Conservation (phyloP, 2,888 invertebrate genomes). For the Petrolisthes manimaculis region DNA sequence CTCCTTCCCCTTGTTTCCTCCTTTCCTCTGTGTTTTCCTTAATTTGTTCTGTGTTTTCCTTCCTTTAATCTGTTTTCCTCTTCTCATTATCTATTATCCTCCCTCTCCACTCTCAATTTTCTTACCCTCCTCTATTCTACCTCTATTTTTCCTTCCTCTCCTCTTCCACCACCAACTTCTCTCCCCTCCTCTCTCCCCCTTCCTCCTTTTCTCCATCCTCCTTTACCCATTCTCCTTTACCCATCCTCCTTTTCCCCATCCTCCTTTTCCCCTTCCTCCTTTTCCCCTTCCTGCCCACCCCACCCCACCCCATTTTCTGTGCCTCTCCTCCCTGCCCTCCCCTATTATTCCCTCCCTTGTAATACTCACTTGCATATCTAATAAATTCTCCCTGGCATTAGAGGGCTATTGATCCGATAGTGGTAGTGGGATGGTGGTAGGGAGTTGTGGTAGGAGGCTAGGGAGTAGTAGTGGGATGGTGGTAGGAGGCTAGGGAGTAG, state of each 20-base stretch:
- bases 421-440: too few species aligned
- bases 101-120: background rate
- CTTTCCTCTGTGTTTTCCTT: background rate
- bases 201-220: background rate
- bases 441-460: too few species aligned
- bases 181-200: background rate
- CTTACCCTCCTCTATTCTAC: background rate
- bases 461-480: too few species aligned
- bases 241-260: background rate
- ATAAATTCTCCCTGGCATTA: slow-evolving; percentile 26
- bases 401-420: slow-evolving; percentile 22
- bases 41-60: slow-evolving; percentile 1
- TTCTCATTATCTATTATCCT: background rate
- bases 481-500: too few species aligned
- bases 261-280: too few species aligned
- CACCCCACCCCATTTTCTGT: background rate
- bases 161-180: too few species aligned
- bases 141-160: background rate
- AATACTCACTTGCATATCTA: slow-evolving; percentile 38
- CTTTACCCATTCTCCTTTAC: background rate
- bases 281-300: background rate
- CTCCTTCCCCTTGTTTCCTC: background rate
- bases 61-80: background rate
- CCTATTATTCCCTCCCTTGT: slow-evolving; percentile 13
- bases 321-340: background rate